Percentiles rank a stretch among this genome's conserved stretches.
These are phyloP conservation scores for Epinotia ramella DNA, from an alignment of 2,888 invertebrate genomes.

Conservation along the genomic window DNA sequence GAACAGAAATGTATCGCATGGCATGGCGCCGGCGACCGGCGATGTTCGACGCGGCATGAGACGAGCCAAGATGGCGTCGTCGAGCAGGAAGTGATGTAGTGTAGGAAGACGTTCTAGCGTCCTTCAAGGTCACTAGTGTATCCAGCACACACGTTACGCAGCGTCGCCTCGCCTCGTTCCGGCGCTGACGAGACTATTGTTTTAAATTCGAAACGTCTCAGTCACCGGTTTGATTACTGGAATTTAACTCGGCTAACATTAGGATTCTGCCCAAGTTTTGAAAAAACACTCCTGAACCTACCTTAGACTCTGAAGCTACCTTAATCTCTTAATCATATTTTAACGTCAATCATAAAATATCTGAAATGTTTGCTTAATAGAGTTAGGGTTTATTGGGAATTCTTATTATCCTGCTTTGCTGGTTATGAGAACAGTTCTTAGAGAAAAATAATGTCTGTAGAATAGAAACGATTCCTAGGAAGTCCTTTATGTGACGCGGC, in stretches of 20 bases:
- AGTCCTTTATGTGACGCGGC: conserved; percentile 11
- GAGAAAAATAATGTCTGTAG: neutral
- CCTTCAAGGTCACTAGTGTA: conserved; percentile 75
- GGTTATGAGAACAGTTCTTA: conserved; percentile 1
- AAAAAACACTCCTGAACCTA: neutral
- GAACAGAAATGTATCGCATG: conserved; percentile 37
- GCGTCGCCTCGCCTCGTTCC: conserved; percentile 56
- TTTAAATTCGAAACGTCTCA: conserved; percentile 67
- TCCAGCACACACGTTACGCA: conserved; percentile 65
- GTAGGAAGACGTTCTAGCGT: conserved; percentile 81
- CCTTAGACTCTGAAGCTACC: neutral
- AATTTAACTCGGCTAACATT: neutral
- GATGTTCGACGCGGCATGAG: conserved; percentile 54
- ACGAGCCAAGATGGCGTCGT: conserved; percentile 75
- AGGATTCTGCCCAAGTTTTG: neutral
- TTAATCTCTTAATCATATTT: neutral
- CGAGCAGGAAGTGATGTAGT: conserved; percentile 81
- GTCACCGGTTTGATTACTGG: conserved; percentile 35
- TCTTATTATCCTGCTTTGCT: conserved; percentile 9
- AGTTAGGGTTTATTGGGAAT: conserved; percentile 1
- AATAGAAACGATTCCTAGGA: conserved; percentile 19
- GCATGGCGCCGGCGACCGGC: conserved; percentile 55
- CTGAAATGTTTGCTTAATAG: neutral
- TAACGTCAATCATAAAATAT: neutral
- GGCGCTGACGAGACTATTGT: conserved; percentile 61